Conservation (phyloP, 37 sponge, comb jelly and placozoan species). For the Lycopodina hypogea region DNA sequence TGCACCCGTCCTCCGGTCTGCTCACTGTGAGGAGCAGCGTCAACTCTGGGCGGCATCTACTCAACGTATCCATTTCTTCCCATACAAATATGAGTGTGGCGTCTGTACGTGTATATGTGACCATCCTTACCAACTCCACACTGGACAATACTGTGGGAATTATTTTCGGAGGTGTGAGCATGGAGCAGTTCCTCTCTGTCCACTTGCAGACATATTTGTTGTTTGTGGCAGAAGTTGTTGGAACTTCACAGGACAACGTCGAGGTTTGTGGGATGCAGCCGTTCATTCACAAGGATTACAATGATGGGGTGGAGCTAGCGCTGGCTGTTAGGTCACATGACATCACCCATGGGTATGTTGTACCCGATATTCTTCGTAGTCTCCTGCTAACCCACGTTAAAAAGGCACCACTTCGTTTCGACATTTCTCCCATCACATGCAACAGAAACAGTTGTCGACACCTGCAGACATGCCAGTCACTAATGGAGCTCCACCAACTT, state of each 20-base stretch:
- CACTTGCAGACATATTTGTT: conserved; percentile 11
- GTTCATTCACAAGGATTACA: not conserved
- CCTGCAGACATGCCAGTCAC: conserved; percentile 26
- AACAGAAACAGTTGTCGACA: conserved; percentile 29
- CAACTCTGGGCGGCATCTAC: not conserved
- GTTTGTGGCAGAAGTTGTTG: conserved; percentile 7
- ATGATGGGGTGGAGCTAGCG: not conserved
- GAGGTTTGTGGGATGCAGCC: conserved; percentile 13
- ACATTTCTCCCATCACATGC: conserved; percentile 16
- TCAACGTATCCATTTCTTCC: conserved; percentile 12
- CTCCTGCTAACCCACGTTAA: not conserved
- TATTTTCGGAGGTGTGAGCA: not conserved
- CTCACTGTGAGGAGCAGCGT: conserved; percentile 5
- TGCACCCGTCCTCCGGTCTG: conserved; percentile 7
- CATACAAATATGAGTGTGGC: conserved; percentile 1
- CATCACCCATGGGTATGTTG: conserved; percentile 5
- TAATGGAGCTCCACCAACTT: not conserved
- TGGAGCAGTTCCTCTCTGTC: not conserved
- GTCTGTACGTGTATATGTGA: conserved; percentile 10
- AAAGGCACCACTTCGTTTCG: not conserved
- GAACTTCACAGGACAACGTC: conserved; percentile 8
- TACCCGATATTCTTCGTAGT: not conserved
- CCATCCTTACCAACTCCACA: conserved; percentile 22
- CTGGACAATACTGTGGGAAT: conserved; percentile 27
- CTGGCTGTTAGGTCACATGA: conserved; percentile 13